phyloP scores from a whole-genome alignment of 2,113 vertebrate genomes.

The Periophthalmodon schlosseri region DNA sequence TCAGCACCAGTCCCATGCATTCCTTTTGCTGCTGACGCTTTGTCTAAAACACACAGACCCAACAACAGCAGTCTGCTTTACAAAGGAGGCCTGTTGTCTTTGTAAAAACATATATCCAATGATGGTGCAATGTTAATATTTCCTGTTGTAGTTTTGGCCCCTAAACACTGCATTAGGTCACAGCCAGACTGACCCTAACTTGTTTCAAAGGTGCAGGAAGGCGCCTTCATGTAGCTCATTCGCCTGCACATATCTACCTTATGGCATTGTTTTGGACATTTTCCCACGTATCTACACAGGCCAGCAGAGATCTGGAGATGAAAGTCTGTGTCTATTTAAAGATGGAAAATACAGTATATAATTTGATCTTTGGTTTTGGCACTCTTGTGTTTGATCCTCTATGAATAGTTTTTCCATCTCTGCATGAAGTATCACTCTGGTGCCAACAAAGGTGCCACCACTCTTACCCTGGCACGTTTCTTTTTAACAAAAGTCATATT shows the following conservation, averaged over 20 bases:
- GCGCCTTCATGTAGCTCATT: constrained; percentile 65
- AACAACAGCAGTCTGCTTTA: constrained; percentile 63
- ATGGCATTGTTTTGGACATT: constrained; percentile 20
- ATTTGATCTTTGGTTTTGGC: constrained; percentile 66
- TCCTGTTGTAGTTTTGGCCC: constrained; percentile 59
- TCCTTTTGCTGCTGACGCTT: constrained; percentile 76
- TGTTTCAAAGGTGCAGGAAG: constrained; percentile 56
- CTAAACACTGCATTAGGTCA: constrained; percentile 48
- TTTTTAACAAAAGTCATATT: constrained; percentile 93
- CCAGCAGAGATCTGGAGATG: constrained; percentile 59
- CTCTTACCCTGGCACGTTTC: constrained; percentile 86
- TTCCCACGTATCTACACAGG: constrained; percentile 58
- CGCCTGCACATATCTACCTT: constrained; percentile 62
- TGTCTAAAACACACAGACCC: constrained; percentile 57
- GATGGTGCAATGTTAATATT: constrained; percentile 76
- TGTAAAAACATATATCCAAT: constrained; percentile 62
- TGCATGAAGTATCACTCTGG: constrained; percentile 89
- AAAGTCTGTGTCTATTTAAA: constrained; percentile 53
- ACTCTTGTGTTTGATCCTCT: constrained; percentile 57
- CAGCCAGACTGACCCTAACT: constrained; percentile 46
- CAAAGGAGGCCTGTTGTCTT: constrained; percentile 67
- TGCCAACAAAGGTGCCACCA: constrained; percentile 83
- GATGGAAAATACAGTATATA: constrained; percentile 57
- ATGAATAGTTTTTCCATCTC: constrained; percentile 82
- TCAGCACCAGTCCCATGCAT: constrained; percentile 78